These are phyloP conservation scores for Labia minor DNA, from an alignment of 2,888 invertebrate genomes.

Conservation along the genomic window DNA sequence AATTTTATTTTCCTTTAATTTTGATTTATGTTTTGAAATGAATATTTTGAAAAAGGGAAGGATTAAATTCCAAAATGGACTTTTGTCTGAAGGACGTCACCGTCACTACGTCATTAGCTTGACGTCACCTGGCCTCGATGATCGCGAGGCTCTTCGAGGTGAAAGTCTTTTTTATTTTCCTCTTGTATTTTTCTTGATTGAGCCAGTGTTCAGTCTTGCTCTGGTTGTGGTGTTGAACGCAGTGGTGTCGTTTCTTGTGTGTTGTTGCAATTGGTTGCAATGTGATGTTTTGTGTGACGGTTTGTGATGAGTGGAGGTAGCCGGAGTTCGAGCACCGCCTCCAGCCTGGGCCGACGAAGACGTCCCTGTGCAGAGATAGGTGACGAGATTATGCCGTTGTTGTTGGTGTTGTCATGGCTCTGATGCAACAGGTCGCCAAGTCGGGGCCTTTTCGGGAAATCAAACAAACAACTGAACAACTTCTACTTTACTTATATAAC, in stretches of 20 bases:
- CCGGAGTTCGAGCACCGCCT: not conserved
- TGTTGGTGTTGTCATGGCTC: not conserved
- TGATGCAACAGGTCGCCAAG: not conserved
- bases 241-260: not conserved
- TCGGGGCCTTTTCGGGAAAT: too few relatives aligned
- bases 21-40: too few relatives aligned
- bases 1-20: too few relatives aligned
- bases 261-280: not conserved
- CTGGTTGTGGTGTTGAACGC: too few relatives aligned
- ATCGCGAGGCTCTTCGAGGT: not conserved
- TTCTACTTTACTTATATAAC: too few relatives aligned
- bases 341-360: constrained; percentile 41
- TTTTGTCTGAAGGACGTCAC: too few relatives aligned
- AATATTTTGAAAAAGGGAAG: too few relatives aligned
- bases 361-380: constrained; percentile 47
- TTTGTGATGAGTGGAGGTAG: not conserved
- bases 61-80: too few relatives aligned
- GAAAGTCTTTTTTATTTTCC: not conserved
- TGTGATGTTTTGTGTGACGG: not conserved
- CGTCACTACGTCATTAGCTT: not conserved
- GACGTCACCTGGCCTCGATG: constrained; percentile 13
- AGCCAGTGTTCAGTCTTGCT: too few relatives aligned
- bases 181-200: not conserved
- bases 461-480: too few relatives aligned
- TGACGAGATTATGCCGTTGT: constrained; percentile 43